These are phyloP conservation scores for Brachypteracias leptosomus DNA, from an alignment of 2,113 vertebrate genomes.

Conservation along the genomic window DNA sequence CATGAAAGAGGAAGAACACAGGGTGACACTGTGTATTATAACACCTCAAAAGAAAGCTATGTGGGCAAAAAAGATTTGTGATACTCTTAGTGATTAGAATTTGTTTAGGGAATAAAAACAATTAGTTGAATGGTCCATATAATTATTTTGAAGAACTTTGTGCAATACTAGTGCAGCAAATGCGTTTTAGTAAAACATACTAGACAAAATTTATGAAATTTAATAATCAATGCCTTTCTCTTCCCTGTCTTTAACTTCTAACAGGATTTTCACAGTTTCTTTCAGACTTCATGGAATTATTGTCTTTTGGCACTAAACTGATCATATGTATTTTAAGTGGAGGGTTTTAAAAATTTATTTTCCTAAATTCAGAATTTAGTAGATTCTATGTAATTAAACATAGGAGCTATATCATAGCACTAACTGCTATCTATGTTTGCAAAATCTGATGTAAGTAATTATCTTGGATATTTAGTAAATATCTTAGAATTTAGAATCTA, in stretches of 20 bases:
- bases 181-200: background rate
- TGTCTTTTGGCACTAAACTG: background rate
- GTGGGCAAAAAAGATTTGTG: background rate
- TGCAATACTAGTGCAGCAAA: background rate
- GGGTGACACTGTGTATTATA: background rate
- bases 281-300: background rate
- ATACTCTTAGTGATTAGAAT: background rate
- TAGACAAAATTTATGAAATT: background rate
- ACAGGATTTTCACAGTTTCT: background rate
- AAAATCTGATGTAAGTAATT: background rate
- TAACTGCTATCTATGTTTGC: background rate
- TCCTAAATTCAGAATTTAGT: background rate
- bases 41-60: background rate
- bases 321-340: background rate
- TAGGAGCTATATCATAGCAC: background rate
- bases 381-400: background rate
- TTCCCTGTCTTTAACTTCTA: background rate
- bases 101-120: background rate
- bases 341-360: background rate
- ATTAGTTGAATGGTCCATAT: background rate
- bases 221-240: background rate
- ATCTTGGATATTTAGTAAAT: too few relatives aligned
- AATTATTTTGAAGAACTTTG: background rate
- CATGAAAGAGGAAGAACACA: background rate
- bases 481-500: too few relatives aligned